Base-by-base conservation (phyloP, 2,113 vertebrate species). In the Silurus asotus region DNA sequence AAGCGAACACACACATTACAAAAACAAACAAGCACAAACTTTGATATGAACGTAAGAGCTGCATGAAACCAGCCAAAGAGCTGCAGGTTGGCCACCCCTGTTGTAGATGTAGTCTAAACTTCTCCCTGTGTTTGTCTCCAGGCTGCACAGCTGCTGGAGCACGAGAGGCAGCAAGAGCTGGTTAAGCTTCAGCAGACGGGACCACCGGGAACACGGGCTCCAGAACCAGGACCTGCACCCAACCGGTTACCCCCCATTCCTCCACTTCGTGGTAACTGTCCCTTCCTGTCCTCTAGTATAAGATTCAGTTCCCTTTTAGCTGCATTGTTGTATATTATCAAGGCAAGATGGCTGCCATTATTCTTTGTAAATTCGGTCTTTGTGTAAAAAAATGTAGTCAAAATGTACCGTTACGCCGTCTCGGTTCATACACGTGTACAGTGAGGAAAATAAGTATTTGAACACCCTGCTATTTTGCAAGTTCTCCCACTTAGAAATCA, bases 131-230 rank as follows among this genome's bases (percentile, higher is more conserved):
- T 20, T 72, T 14, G 0, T 48, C n/a, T 48, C 61, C 84, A 97
- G 96, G 96, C 96, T 5, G 96, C 95, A 0, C 95, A 96, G 62
- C 64, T 97, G 76, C 75, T 97, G 91, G 96, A 97, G 74, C 96
- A 97, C 58, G 96, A 96, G 80, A 93, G 96, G 5, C 96, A 97
- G 84, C 94, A 97, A 84, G 96, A 96, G 86, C 94, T 97, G 87
- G 94, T 91, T 2, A 94, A 96, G 90, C 93, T 96, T 91, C 93
- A 94, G 55, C 92, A 94, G 74, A 92, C 91, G 0, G 91, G 93
- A 6, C 83, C 94, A 10, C 90, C 88, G 1, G 83, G 84, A 37
- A 74, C 87, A 17, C 76, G 89, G 45, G 77, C 55, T 6, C 78
- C 90, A 1, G 88, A 86, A 53, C 76, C 86, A 49, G 84, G 89